phyloP scores from a whole-genome alignment of 2,888 invertebrate genomes.

The Gasteruption jaculator region DNA sequence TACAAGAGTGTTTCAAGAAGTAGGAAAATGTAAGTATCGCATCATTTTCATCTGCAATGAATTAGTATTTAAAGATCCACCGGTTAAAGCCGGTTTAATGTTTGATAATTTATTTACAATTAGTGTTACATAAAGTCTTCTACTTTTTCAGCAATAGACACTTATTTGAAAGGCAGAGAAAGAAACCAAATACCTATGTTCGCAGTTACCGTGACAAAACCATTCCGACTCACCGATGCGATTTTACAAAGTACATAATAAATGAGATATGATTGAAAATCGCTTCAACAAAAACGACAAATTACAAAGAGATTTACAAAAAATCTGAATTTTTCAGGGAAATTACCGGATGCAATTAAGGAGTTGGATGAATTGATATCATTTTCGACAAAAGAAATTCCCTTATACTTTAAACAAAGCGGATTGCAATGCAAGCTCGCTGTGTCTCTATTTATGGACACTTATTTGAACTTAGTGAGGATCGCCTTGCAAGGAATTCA shows the following conservation, averaged over 20 bases:
- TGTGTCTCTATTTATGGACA: conserved; percentile 29
- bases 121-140: conserved; percentile 4
- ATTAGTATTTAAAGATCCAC: too few species aligned
- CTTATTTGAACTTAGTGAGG: conserved; percentile 36
- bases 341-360: conserved; percentile 19
- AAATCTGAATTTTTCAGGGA: conserved; percentile 23
- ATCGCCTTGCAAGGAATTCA: conserved; percentile 25
- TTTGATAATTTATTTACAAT: conserved; percentile 3
- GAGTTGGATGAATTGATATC: conserved; percentile 25
- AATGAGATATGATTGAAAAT: too few species aligned
- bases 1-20: conserved; percentile 39
- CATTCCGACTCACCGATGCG: conserved; percentile 37
- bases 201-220: conserved; percentile 36
- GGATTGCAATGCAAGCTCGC: conserved; percentile 26
- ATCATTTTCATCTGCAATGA: too few species aligned
- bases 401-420: conserved; percentile 30
- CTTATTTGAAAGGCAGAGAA: conserved; percentile 35
- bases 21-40: conserved; percentile 41
- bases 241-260: conserved; percentile 26
- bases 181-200: conserved; percentile 44
- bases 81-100: not conserved
- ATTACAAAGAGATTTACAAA: too few species aligned
- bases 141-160: conserved; percentile 36
- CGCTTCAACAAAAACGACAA: conserved; percentile 1
- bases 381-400: conserved; percentile 26